Evolutionary conservation across 2,888 invertebrate species (phyloP).

Genomic region (Diploptera punctata): DNA sequence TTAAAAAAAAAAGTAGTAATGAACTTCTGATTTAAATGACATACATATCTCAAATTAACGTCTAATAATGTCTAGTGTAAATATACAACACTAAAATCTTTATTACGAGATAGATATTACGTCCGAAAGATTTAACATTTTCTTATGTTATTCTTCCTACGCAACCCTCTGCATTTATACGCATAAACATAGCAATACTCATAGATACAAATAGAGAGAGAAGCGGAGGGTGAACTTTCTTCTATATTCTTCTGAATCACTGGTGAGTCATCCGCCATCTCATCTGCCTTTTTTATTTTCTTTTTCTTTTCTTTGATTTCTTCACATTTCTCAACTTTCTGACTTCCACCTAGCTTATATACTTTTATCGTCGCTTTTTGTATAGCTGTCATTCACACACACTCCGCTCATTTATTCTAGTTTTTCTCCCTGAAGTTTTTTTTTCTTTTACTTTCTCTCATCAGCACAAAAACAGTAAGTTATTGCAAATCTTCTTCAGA

Average conservation of each 20-base stretch:
- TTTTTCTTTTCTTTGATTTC: neutral
- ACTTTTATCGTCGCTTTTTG: neutral
- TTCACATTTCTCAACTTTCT: neutral
- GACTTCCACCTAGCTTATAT: neutral
- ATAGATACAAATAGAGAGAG: neutral
- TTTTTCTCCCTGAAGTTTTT: neutral
- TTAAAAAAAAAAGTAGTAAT: too few relatives aligned
- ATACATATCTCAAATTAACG: too few relatives aligned
- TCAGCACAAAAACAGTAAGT: slow-evolving; percentile 3
- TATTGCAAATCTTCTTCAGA: neutral
- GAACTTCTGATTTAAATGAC: too few relatives aligned
- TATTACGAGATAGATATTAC: neutral
- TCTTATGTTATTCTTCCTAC: neutral
- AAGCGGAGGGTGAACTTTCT: neutral
- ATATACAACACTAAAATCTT: too few relatives aligned
- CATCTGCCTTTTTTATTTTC: neutral
- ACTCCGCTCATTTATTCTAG: neutral
- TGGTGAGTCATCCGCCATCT: neutral
- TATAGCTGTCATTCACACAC: slow-evolving; percentile 9
- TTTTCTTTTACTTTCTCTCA: slow-evolving; percentile 2
- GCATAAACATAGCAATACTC: too few relatives aligned
- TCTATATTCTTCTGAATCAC: neutral
- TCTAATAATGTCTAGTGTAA: too few relatives aligned
- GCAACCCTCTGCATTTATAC: neutral
- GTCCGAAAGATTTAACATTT: neutral